These are phyloP conservation scores for Eurystomus glaucurus DNA, from an alignment of 2,797 vertebrate species.

Conservation along the genomic window DNA sequence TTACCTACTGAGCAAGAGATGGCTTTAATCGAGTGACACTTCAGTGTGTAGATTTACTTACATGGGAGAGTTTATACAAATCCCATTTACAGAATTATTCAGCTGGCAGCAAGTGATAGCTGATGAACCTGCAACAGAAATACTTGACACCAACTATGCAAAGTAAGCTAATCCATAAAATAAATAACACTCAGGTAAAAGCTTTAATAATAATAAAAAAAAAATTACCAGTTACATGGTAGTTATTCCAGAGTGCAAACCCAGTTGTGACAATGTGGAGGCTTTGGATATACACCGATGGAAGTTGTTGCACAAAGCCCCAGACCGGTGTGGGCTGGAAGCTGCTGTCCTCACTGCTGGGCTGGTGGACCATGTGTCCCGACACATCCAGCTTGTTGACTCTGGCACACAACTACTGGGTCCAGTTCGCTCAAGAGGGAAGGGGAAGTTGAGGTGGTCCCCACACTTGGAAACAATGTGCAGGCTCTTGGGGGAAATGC, in stretches of 20 bases:
- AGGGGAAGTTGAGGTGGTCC: accelerated
- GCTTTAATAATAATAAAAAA: neutral
- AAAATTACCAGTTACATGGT: neutral
- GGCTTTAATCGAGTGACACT: neutral
- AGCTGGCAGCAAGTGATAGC: neutral
- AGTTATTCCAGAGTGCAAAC: constrained; percentile 26
- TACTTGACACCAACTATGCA: constrained; percentile 8
- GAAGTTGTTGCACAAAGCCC: neutral
- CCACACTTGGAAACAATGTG: accelerated
- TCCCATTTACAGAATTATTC: constrained; percentile 60
- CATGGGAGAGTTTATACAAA: constrained; percentile 10
- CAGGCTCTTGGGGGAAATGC: neutral
- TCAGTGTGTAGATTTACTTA: constrained; percentile 1
- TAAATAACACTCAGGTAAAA: constrained; percentile 32
- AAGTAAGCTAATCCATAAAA: constrained; percentile 29
- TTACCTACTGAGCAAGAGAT: neutral
- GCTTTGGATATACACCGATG: neutral
- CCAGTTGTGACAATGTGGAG: neutral
- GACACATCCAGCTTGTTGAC: accelerated
- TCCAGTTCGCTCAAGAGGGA: neutral
- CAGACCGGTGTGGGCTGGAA: accelerated
- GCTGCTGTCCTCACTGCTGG: neutral
- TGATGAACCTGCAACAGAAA: constrained; percentile 19
- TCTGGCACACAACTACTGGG: accelerated
- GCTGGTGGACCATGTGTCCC: accelerated